Evolutionary conservation across 2,888 invertebrate species (phyloP).

Genomic region (Drosophila monieri): DNA sequence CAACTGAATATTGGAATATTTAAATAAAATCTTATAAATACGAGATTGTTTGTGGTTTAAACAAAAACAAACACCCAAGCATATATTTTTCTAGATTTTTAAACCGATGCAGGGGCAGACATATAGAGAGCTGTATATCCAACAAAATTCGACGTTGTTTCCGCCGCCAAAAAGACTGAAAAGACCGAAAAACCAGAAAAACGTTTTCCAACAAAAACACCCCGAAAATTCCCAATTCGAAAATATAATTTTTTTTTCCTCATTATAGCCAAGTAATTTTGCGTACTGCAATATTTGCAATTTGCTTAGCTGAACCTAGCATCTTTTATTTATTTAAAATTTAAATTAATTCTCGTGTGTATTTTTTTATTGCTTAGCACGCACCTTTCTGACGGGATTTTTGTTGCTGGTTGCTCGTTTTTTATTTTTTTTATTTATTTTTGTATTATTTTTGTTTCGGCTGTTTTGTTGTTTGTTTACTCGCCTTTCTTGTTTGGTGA

Average conservation of each 20-base stretch:
- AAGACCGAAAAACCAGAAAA: constrained; percentile 17
- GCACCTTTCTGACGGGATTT: constrained; percentile 64
- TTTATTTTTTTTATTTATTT: not conserved
- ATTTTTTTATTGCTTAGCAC: constrained; percentile 37
- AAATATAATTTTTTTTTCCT: constrained; percentile 16
- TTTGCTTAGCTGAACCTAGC: constrained; percentile 25
- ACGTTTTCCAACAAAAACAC: constrained; percentile 29
- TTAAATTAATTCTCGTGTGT: constrained; percentile 13
- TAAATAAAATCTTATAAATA: constrained; percentile 64
- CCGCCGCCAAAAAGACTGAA: constrained; percentile 58
- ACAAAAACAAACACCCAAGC: constrained; percentile 7
- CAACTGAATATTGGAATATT: constrained; percentile 65
- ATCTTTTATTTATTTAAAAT: constrained; percentile 30
- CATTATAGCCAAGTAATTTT: constrained; percentile 5
- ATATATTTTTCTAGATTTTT: constrained; percentile 33
- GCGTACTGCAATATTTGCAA: constrained; percentile 25
- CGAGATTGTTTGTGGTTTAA: constrained; percentile 34
- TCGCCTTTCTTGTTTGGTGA: constrained; percentile 6
- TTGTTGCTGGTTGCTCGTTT: constrained; percentile 1
- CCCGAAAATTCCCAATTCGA: constrained; percentile 4
- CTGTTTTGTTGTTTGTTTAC: constrained; percentile 25
- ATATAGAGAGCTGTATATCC: constrained; percentile 47
- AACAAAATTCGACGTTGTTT: constrained; percentile 65
- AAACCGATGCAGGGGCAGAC: constrained; percentile 45
- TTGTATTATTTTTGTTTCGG: not conserved